Evolutionary conservation across 2,888 invertebrate species (phyloP).

Genomic region (Rhagium mordax): DNA sequence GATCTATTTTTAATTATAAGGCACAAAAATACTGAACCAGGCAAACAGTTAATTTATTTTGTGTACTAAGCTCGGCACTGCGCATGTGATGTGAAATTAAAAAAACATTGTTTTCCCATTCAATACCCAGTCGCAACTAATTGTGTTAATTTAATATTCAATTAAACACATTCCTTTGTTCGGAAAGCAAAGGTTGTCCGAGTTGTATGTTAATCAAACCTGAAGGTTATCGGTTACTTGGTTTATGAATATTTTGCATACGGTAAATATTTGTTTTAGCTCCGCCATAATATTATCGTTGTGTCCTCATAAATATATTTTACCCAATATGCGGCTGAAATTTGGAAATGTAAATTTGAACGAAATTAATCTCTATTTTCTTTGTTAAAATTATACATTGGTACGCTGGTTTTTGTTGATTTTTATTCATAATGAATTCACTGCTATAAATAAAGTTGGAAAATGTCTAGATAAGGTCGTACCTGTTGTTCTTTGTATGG

Average conservation of each 20-base stretch:
- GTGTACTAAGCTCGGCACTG: too few species aligned
- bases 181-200: slow-evolving; percentile 4
- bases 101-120: too few species aligned
- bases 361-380: background rate
- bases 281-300: background rate
- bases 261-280: slow-evolving; percentile 28
- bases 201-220: slow-evolving; percentile 19
- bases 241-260: slow-evolving; percentile 31
- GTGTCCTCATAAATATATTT: background rate
- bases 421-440: too few species aligned
- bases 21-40: too few species aligned
- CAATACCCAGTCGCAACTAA: background rate
- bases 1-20: too few species aligned
- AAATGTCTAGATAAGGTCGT: too few species aligned
- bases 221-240: slow-evolving; percentile 20
- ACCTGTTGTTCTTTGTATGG: too few species aligned
- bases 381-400: background rate
- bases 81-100: too few species aligned
- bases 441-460: too few species aligned
- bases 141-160: background rate
- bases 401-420: too few species aligned
- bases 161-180: background rate
- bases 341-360: background rate
- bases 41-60: too few species aligned
- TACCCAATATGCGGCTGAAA: background rate